These are phyloP conservation scores for Noctua janthina DNA, from an alignment of 2,888 invertebrate species.

Conservation along the genomic window DNA sequence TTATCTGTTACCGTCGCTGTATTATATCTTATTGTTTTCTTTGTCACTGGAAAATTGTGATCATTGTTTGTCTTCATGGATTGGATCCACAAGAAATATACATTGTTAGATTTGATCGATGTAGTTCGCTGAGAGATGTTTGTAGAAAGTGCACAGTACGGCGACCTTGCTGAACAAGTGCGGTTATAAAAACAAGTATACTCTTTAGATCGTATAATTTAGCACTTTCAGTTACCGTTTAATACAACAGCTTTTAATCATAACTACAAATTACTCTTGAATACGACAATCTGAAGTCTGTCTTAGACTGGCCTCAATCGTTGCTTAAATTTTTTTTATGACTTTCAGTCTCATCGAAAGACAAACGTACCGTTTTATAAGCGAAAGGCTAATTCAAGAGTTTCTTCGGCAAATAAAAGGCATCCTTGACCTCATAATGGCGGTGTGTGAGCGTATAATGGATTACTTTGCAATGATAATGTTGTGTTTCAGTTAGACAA, in stretches of 20 bases:
- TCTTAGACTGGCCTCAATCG: constrained; percentile 34
- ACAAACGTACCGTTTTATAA: constrained; percentile 47
- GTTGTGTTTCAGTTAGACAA: constrained; percentile 20
- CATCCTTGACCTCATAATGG: constrained; percentile 56
- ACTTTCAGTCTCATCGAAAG: constrained; percentile 38
- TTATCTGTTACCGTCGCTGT: constrained; percentile 4
- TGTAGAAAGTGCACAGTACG: constrained; percentile 6
- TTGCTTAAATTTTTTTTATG: constrained; percentile 27
- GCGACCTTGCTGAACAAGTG: constrained; percentile 13
- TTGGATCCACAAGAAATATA: constrained; percentile 5
- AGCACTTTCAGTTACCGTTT: constrained; percentile 14
- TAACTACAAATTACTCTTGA: not conserved
- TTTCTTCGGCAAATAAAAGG: constrained; percentile 40
- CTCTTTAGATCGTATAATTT: constrained; percentile 26
- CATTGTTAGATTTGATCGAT: constrained; percentile 14
- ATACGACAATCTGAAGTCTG: not conserved
- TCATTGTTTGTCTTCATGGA: constrained; percentile 16
- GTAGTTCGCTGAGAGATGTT: not conserved
- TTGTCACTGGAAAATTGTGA: constrained; percentile 4
- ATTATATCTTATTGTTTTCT: constrained; percentile 28
- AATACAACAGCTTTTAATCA: constrained; percentile 10
- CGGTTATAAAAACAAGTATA: constrained; percentile 10
- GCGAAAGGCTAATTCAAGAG: constrained; percentile 54
- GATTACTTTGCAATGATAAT: constrained; percentile 32
- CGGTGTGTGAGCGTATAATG: constrained; percentile 41